phyloP scores from a whole-genome alignment of 2,113 vertebrate species.

The Microcebus tavaratra region DNA sequence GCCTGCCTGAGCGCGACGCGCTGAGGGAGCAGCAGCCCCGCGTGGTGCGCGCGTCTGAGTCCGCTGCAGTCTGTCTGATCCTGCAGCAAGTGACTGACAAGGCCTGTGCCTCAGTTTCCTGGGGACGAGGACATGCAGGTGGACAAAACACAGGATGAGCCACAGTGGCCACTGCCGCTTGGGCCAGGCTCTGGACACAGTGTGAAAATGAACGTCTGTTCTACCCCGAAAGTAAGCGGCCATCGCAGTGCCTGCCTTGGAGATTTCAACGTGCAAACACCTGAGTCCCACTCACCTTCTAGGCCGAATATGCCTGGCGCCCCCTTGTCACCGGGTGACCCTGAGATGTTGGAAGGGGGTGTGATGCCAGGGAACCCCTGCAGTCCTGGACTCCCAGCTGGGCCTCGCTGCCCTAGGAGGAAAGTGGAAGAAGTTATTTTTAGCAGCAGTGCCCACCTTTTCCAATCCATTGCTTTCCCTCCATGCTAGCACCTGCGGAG shows the following conservation, averaged over 20 bases:
- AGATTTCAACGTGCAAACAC: rapidly evolving
- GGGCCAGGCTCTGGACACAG: neutral
- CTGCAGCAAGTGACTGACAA: neutral
- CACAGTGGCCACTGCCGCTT: neutral
- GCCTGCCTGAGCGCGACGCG: neutral
- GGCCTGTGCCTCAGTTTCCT: neutral
- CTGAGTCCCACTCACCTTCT: constrained; percentile 84
- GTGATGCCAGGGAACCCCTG: constrained; percentile 87
- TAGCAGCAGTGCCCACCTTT: neutral
- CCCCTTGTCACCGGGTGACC: constrained; percentile 89
- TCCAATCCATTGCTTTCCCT: rapidly evolving
- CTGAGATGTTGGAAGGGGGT: constrained; percentile 87
- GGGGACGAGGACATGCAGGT: neutral
- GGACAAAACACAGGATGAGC: neutral
- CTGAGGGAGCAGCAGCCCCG: neutral
- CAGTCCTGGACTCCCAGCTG: constrained; percentile 86
- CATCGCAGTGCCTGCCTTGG: neutral
- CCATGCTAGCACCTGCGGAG: rapidly evolving
- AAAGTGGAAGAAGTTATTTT: constrained; percentile 4
- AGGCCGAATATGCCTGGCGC: constrained; percentile 86
- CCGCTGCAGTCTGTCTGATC: neutral
- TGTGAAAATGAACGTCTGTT: too few relatives aligned
- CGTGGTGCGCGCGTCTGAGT: neutral
- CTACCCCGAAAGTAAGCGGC: rapidly evolving
- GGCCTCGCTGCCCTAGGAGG: constrained; percentile 88